These are phyloP conservation scores for Zosterops japonicus DNA, from an alignment of 2,113 vertebrate genomes.

Conservation along the genomic window DNA sequence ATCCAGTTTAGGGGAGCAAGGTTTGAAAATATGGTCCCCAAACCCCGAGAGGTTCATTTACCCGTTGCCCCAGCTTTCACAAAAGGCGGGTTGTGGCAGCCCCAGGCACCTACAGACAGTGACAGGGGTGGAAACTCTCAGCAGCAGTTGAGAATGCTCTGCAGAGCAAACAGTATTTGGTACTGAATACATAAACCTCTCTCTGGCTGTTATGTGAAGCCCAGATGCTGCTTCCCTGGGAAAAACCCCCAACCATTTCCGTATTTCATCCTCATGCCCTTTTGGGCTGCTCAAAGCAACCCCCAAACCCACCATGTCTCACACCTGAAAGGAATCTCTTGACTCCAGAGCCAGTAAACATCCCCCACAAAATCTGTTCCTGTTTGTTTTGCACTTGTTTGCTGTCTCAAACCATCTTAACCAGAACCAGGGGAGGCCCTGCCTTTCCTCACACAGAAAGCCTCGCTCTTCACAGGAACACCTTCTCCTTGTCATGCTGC, in stretches of 20 bases:
- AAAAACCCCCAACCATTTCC: neutral
- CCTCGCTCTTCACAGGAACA: neutral
- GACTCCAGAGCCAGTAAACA: neutral
- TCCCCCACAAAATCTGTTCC: neutral
- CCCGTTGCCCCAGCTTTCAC: neutral
- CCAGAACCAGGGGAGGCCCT: neutral
- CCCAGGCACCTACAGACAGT: neutral
- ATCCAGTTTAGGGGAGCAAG: neutral
- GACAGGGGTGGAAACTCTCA: neutral
- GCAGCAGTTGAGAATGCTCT: neutral
- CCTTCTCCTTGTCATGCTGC: neutral
- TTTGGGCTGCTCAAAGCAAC: neutral
- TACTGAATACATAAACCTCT: neutral
- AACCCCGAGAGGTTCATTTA: neutral
- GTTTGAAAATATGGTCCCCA: neutral
- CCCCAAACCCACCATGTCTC: neutral
- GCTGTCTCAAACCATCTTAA: neutral
- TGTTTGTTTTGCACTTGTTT: neutral
- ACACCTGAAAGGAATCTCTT: neutral
- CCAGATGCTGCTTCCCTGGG: neutral
- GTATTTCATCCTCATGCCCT: neutral
- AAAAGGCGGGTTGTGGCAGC: neutral
- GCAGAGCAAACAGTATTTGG: neutral
- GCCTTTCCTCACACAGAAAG: neutral
- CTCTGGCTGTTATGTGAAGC: neutral